A percentile compares a stretch with the other conserved stretches of the same genome.
Conservation (phyloP, 1,140 invertebrate genomes). For the Scaptomyza montana region DNA sequence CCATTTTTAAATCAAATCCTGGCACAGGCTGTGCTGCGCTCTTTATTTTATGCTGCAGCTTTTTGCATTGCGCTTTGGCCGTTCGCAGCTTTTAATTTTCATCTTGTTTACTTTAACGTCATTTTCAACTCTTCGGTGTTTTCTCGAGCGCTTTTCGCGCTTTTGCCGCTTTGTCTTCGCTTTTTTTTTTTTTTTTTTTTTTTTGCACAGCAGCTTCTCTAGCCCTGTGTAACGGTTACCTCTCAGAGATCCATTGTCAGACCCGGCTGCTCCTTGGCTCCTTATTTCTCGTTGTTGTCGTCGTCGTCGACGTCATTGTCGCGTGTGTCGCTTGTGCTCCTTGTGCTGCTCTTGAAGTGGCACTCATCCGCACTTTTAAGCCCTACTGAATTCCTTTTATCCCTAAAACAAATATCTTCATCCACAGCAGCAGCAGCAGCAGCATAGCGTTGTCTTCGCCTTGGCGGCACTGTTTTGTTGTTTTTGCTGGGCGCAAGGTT, state of each 20-base stretch:
- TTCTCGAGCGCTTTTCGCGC: slow-evolving; percentile 73
- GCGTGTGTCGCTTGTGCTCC: slow-evolving; percentile 64
- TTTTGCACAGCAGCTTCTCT: no score
- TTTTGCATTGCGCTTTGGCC: slow-evolving; percentile 13
- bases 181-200: no score
- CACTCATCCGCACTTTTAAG: slow-evolving; percentile 83
- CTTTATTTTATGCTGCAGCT: slow-evolving; percentile 10
- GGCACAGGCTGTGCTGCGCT: slow-evolving; percentile 36
- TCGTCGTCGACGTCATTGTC: slow-evolving; percentile 47
- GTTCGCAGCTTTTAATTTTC: slow-evolving; percentile 74
- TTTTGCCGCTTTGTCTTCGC: slow-evolving; percentile 43
- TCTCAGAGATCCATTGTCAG: slow-evolving; percentile 44
- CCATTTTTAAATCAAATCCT: slow-evolving; percentile 82
- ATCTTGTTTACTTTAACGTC: slow-evolving; percentile 83
- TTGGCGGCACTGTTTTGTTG: slow-evolving; percentile 33
- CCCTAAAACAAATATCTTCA: slow-evolving; percentile 83
- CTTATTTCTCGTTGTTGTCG: slow-evolving; percentile 36
- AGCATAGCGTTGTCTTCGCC: slow-evolving; percentile 23
- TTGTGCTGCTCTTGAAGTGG: slow-evolving; percentile 77
- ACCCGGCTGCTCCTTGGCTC: slow-evolving; percentile 24
- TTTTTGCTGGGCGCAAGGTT: slow-evolving; percentile 55
- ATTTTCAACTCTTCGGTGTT: slow-evolving; percentile 83
- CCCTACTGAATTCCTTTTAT: slow-evolving; percentile 83
- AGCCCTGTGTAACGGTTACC: slow-evolving; percentile 6
- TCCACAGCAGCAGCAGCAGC: slow-evolving; percentile 55